A percentile compares a stretch with the other conserved stretches of the same genome.
phyloP scores from a whole-genome alignment of 2,113 vertebrate genomes.

The Benitochromis conjunctus region DNA sequence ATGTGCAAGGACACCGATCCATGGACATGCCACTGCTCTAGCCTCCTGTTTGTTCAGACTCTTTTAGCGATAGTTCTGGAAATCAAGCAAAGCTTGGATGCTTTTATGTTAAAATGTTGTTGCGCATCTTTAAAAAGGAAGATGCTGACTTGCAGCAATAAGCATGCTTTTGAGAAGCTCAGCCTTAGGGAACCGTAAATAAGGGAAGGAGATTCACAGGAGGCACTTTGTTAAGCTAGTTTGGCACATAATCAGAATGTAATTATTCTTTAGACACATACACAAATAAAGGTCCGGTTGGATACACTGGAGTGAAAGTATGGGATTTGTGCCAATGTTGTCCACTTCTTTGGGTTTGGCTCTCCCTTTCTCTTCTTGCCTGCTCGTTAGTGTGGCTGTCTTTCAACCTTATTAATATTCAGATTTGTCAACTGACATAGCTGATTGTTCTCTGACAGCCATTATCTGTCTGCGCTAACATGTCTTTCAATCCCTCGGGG shows the following conservation, averaged over 20 bases:
- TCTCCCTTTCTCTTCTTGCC: not conserved
- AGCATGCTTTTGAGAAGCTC: slow-evolving; percentile 46
- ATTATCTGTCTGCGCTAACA: not conserved
- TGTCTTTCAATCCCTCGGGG: not conserved
- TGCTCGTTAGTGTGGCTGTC: not conserved
- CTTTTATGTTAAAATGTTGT: not conserved
- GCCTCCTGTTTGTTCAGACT: not conserved
- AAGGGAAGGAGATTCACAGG: slow-evolving; percentile 1
- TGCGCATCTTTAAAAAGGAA: not conserved
- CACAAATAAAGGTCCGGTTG: not conserved
- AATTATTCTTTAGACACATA: not conserved
- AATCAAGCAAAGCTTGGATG: not conserved
- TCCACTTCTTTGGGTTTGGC: not conserved
- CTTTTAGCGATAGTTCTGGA: not conserved
- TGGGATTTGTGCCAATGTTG: not conserved
- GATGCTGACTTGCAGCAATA: not conserved
- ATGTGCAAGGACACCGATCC: not conserved
- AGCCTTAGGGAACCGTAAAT: slow-evolving; percentile 4
- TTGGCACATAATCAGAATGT: not conserved
- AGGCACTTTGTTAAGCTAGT: not conserved
- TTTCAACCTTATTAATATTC: not conserved
- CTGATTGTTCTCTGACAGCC: not conserved
- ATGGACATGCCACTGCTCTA: not conserved
- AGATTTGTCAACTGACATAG: not conserved
- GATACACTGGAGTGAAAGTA: not conserved